phyloP scores from a whole-genome alignment of 2,888 invertebrate genomes.

The Ernsta delagoae region DNA sequence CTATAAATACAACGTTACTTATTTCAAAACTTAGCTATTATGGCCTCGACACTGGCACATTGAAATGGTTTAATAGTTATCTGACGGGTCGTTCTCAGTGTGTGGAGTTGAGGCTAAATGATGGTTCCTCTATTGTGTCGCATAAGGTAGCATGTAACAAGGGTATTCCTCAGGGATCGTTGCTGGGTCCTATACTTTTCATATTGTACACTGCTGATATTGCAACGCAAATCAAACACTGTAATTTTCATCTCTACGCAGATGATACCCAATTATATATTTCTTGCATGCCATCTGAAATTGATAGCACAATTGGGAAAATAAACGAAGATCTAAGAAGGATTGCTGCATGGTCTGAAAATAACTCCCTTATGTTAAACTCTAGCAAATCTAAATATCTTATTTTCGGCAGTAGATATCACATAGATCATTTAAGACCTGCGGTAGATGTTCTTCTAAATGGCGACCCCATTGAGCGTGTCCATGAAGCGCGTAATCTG shows the following conservation, averaged over 20 bases:
- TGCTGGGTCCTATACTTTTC: neutral
- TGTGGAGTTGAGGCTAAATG: neutral
- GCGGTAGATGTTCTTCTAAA: neutral
- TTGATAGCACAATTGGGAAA: neutral
- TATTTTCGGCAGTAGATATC: neutral
- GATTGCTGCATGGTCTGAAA: neutral
- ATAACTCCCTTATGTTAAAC: neutral
- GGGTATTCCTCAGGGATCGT: neutral
- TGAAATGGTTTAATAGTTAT: neutral
- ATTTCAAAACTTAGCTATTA: neutral
- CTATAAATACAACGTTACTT: neutral
- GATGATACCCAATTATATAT: neutral
- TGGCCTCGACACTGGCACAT: neutral
- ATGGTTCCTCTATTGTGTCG: neutral
- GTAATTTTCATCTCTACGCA: neutral
- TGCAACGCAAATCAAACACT: neutral
- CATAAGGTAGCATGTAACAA: neutral
- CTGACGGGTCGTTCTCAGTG: neutral
- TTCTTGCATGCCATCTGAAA: neutral
- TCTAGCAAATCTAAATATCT: neutral
- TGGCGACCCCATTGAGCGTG: neutral
- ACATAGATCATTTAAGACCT: neutral
- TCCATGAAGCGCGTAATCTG: neutral
- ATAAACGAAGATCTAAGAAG: neutral
- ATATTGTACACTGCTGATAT: neutral